Evolutionary conservation across 2,888 invertebrate genomes (phyloP), one percentile per base, ranked within the genome.

Genomic region (Oligia fasciuncula): DNA sequence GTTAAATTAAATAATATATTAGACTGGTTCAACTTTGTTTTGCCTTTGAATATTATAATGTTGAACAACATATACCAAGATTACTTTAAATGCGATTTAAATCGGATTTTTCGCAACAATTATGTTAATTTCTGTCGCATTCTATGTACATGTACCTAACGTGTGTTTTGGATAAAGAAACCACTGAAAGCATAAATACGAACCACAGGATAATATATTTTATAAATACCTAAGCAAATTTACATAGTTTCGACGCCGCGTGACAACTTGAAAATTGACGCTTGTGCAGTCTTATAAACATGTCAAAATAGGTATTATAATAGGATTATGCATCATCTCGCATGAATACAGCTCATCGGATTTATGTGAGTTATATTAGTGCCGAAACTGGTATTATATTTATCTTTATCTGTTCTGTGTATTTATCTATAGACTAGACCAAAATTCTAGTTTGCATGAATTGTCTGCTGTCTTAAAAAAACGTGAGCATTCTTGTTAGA

Each of bases 1-100:
- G 84, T 90, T 88, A 86, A 85, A 87, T 77, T 65, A 81, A 84
- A 87, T 83, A 83, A 87, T 87, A 81, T 84, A 85, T 85, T 82
- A 88, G 81, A 87, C 87, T 83, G 80, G 85, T 83, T 71, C 80
- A 57, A 86, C 71, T 84, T 83, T 35, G 76, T 79, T 81, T 82
- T 83, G 82, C 63, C 67, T 73, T 72, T 79, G 43, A 57, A 79
- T 77, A 85, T 84, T 81, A 71, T 83, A 77, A 85, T 79, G 77
- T 80, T 66, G 65, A 74, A 63, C 70, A 65, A 66, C 63, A 80
- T 75, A 73, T 29, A 73, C 67, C 29, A 73, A 78, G 57, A 73
- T 87, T 73, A 77, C 46, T 65, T 76, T 76, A 66, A 71, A 77
- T 81, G 70, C 29, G 60, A 79, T 72, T 78, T 65, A 75, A 75